Evolutionary conservation across 2,113 vertebrate genomes (phyloP), one percentile per base, ranked within the genome.

Genomic region (Capreolus pygargus): DNA sequence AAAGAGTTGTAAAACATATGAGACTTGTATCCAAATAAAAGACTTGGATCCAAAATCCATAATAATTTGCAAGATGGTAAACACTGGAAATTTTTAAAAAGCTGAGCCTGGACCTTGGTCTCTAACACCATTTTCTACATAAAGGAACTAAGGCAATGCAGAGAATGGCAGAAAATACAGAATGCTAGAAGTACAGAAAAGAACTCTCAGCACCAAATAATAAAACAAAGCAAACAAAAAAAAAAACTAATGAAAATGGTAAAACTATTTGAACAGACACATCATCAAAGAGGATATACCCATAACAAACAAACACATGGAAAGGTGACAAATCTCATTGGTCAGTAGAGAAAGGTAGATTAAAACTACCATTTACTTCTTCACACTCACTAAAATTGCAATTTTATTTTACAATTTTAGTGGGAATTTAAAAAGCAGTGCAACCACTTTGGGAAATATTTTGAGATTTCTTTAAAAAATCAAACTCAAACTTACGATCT

Each of bases 31-130:
- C 28, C 25, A 81, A 82, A 83, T 86, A 83, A 92, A 97, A 78
- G 17, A 83, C 50, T 47, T 47, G 43, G 30, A 70, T 84, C 36
- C 21, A 70, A 33, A 95, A 89, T 36, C 10, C 74, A 81, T 76
- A 89, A 76, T 86, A 33, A 86, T 61, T 90, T 95, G 27, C 17
- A 93, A 96, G 36, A n/a, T 70, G 85, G 60, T 89, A 85, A 92
- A 86, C 57, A 74, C 25, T 39, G 54, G 47, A 86, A 30, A 76
- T 0, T 6, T 57, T 92, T 91, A 0, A 39, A 90, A 93, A 94
- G 17, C 83, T 86, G 30, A 78, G 6, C n/a, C 33, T 60, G 54
- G 19, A 33, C 4, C 76, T 79, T 74, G 64, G 43, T 93, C 15
- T 84, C 47, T 84, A 96, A 82, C 45, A 95, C 43, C 45, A 89